Percentiles rank a stretch among this genome's conserved stretches.
These are phyloP conservation scores for Drosophila nasuta DNA, from an alignment of 1,140 invertebrate species.

Conservation along the genomic window DNA sequence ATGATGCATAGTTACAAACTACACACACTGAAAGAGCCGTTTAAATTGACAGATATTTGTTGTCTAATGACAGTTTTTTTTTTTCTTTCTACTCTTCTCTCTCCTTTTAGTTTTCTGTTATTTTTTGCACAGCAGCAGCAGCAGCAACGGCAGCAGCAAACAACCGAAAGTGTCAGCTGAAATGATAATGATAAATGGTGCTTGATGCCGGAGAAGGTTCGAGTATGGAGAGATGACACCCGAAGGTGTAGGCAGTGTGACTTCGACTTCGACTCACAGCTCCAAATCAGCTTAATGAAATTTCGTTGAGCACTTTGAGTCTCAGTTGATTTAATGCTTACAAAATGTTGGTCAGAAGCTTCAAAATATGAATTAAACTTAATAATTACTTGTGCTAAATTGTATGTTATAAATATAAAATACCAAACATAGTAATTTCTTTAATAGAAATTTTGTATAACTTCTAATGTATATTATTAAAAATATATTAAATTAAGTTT, in stretches of 20 bases:
- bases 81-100: conserved; percentile 1
- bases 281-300: conserved; percentile 15
- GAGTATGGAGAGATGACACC: conserved; percentile 12
- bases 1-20: conserved; percentile 34
- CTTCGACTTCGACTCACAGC: no score
- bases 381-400: no score
- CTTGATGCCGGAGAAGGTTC: conserved; percentile 10
- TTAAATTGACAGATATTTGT: conserved; percentile 55
- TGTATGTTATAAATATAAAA: no score
- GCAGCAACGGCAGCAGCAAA: conserved; percentile 5
- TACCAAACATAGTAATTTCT: no score
- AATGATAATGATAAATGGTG: conserved; percentile 51
- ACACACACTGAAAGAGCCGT: conserved; percentile 42
- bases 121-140: conserved; percentile 38
- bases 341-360: no score
- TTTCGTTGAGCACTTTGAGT: not conserved
- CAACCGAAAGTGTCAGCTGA: conserved; percentile 35
- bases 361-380: no score
- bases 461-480: no score
- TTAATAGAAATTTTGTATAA: no score
- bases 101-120: conserved; percentile 15
- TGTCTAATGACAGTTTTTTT: conserved; percentile 40
- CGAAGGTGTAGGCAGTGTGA: not conserved
- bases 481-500: no score
- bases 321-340: not conserved